These are phyloP conservation scores for Phymorhynchus buccinoides DNA, from an alignment of 1,140 invertebrate species.

Conservation along the genomic window DNA sequence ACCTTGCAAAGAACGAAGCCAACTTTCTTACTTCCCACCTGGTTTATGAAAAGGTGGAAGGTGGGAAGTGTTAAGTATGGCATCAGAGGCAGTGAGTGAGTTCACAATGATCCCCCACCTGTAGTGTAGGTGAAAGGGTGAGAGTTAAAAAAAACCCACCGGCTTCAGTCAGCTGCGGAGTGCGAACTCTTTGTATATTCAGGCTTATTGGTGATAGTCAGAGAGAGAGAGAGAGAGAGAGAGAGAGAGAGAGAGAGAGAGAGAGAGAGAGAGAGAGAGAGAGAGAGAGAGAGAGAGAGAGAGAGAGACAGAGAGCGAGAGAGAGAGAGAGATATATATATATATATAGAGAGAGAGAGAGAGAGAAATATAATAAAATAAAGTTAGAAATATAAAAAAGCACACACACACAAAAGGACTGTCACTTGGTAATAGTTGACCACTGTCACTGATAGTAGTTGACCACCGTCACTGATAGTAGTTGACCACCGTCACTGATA, in stretches of 20 bases:
- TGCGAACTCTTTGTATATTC: no score
- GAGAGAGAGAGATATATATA: background rate
- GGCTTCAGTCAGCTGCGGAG: no score
- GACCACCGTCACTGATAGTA: background rate
- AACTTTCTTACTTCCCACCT: no score
- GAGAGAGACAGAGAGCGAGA: background rate
- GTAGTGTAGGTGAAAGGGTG: no score
- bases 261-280: slow-evolving; percentile 19
- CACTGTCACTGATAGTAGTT: background rate
- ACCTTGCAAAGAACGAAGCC: no score
- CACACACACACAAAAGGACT: background rate
- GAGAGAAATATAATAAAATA: background rate
- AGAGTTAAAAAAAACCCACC: background rate
- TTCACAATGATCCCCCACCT: no score
- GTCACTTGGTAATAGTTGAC: background rate
- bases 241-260: background rate
- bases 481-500: background rate
- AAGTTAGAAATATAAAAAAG: background rate
- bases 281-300: background rate
- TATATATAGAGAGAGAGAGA: background rate
- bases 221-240: background rate
- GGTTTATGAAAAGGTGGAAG: no score
- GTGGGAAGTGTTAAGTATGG: no score
- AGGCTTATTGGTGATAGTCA: background rate
- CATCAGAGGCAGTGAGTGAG: no score